These are phyloP conservation scores for Aldabrachelys gigantea DNA, from an alignment of 2,113 vertebrate genomes.

Conservation along the genomic window DNA sequence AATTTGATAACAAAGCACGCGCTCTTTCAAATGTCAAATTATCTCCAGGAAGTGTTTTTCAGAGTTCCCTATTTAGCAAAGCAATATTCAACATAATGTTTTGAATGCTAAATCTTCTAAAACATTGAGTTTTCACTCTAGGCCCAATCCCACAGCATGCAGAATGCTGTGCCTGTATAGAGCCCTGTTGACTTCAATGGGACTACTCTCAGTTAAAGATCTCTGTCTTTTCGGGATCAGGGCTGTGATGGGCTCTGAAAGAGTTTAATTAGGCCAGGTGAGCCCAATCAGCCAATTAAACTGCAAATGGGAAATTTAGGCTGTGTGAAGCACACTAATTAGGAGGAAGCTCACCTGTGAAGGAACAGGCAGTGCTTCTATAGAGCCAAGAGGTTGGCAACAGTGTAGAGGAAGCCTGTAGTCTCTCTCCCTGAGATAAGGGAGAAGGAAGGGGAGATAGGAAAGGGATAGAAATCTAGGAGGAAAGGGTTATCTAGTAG, in stretches of 20 bases:
- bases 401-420: no score
- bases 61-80: not conserved
- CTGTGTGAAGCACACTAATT: no score
- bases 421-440: no score
- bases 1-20: not conserved
- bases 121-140: not conserved
- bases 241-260: not conserved
- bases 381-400: no score
- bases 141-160: not conserved
- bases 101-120: not conserved
- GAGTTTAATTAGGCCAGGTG: no score
- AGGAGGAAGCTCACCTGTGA: no score
- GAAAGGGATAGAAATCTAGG: not conserved
- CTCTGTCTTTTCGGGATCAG: not conserved
- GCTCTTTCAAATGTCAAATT: not conserved
- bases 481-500: not conserved
- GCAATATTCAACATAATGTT: not conserved
- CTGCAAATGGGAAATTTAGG: no score
- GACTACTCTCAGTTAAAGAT: not conserved
- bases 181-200: conserved; percentile 14
- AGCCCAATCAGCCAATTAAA: no score
- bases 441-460: not conserved
- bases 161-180: not conserved
- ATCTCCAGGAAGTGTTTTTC: not conserved
- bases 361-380: no score